Conservation (phyloP, 1,140 invertebrate genomes). For the Pemphigus obesinymphae region DNA sequence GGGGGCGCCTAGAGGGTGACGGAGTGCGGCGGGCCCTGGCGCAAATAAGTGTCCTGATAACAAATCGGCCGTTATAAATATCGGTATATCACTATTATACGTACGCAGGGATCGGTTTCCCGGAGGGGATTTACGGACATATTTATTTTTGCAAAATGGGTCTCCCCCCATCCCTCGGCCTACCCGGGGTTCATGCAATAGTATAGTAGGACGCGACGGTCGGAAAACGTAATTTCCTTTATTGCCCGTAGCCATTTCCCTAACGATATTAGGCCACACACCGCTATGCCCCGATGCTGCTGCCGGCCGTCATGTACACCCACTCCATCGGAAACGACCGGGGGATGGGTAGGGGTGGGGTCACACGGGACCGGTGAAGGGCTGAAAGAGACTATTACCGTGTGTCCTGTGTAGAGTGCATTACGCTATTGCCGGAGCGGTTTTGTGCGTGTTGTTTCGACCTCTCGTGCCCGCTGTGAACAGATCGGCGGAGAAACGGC, state of each 20-base stretch:
- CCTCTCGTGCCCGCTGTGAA: slow-evolving; percentile 11
- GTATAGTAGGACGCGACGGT: background rate
- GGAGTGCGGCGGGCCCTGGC: background rate
- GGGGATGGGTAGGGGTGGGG: background rate
- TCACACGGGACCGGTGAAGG: background rate
- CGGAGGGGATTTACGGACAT: slow-evolving; percentile 16
- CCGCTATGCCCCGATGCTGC: background rate
- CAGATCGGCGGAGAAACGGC: background rate
- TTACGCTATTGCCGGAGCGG: background rate
- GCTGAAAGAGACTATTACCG: background rate
- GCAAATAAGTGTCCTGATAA: background rate
- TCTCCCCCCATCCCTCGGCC: too few relatives aligned
- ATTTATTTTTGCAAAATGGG: slow-evolving; percentile 6
- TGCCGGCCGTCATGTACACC: background rate
- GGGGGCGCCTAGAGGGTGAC: too few relatives aligned
- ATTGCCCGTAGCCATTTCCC: slow-evolving; percentile 35
- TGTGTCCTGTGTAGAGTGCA: background rate
- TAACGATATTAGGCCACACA: slow-evolving; percentile 10
- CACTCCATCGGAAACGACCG: background rate
- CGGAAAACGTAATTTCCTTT: slow-evolving; percentile 39
- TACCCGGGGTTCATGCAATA: too few relatives aligned
- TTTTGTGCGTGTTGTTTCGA: background rate
- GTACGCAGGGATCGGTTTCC: background rate
- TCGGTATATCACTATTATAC: background rate
- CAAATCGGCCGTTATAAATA: slow-evolving; percentile 14